Evolutionary conservation across 2,113 vertebrate genomes (phyloP).

Genomic region (Cyanoramphus novaezelandiae): DNA sequence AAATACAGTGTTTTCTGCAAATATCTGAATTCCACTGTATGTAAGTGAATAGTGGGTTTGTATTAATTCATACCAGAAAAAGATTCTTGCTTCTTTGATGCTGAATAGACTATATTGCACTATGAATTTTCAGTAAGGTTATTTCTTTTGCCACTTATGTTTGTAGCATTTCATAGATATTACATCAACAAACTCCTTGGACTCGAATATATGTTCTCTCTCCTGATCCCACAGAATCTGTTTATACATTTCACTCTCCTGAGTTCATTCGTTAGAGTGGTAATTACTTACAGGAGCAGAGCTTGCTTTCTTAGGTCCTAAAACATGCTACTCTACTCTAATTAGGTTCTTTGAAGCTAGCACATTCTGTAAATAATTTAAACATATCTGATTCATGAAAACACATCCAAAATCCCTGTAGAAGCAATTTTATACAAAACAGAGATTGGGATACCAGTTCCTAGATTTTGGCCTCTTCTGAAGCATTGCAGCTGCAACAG

Average conservation of each 20-base stretch:
- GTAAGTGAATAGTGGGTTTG: neutral
- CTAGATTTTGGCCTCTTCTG: neutral
- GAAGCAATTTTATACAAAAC: neutral
- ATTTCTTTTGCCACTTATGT: neutral
- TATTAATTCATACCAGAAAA: neutral
- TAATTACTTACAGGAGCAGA: conserved; percentile 33
- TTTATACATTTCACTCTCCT: neutral
- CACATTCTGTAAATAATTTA: conserved; percentile 51
- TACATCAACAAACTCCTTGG: neutral
- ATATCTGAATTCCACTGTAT: neutral
- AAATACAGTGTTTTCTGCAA: neutral
- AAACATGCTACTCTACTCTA: neutral
- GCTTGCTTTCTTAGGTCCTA: conserved; percentile 16
- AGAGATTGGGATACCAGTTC: neutral
- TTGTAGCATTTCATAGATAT: neutral
- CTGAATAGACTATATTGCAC: neutral
- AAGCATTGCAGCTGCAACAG: neutral
- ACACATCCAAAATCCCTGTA: neutral
- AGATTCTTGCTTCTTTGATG: neutral
- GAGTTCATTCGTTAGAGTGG: conserved; percentile 25
- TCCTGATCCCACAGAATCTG: neutral
- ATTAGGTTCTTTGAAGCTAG: conserved; percentile 45
- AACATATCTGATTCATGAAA: neutral
- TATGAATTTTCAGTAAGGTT: neutral
- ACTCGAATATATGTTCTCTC: neutral